phyloP scores from a whole-genome alignment of 1,140 invertebrate species.

The Oedothorax gibbosus region DNA sequence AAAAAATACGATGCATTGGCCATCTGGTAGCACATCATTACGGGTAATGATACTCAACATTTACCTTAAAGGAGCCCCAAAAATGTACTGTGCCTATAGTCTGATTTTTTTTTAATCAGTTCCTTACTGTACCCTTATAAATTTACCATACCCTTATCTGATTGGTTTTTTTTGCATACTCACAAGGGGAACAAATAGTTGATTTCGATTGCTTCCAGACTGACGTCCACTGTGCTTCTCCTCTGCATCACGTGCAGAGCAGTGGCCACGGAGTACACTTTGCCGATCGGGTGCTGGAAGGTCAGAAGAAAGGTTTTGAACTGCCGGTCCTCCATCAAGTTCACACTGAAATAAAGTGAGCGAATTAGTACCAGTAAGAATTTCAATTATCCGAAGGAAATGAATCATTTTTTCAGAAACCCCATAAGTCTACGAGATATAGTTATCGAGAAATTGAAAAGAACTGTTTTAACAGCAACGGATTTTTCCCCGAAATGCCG shows the following conservation, averaged over 20 bases:
- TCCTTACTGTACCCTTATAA: neutral
- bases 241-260: neutral
- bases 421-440: neutral
- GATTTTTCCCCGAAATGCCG: too few relatives aligned
- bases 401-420: neutral
- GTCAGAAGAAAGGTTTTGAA: constrained; percentile 6
- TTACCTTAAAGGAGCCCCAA: neutral
- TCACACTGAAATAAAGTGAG: neutral
- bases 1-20: too few relatives aligned
- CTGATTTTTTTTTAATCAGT: neutral
- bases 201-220: constrained; percentile 12
- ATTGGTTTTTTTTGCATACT: constrained; percentile 15
- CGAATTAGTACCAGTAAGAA: too few relatives aligned
- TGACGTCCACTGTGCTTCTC: neutral
- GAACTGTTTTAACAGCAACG: too few relatives aligned
- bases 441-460: neutral
- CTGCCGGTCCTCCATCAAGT: neutral
- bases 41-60: neutral
- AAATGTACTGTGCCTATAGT: neutral
- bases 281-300: neutral
- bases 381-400: neutral
- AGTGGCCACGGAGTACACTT: neutral
- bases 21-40: neutral
- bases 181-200: constrained; percentile 32
- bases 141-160: neutral